Evolutionary conservation across 2,113 vertebrate genomes (phyloP).

Genomic region (Phoenicopterus ruber): DNA sequence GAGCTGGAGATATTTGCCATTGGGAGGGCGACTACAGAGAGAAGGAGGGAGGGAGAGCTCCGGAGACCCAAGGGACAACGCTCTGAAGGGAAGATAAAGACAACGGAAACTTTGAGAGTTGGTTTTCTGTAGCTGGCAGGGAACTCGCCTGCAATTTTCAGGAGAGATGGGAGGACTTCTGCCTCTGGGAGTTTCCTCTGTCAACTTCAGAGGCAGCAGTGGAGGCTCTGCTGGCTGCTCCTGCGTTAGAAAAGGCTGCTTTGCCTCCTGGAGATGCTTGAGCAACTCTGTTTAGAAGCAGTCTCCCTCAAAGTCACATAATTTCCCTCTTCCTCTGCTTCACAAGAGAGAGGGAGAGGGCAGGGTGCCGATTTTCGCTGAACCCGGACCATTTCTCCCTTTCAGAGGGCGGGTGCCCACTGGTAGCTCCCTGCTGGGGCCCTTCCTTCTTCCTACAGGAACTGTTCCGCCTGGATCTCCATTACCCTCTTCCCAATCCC

Average conservation of each 20-base stretch:
- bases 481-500: background rate
- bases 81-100: background rate
- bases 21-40: background rate
- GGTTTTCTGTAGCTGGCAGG: background rate
- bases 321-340: background rate
- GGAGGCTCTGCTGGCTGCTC: background rate
- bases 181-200: background rate
- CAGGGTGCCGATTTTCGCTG: background rate
- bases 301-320: background rate
- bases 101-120: background rate
- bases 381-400: background rate
- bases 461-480: no score
- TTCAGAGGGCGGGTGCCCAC: background rate
- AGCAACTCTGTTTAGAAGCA: background rate
- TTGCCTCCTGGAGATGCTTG: background rate
- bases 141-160: background rate
- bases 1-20: background rate
- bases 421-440: no score
- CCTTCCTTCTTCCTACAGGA: background rate
- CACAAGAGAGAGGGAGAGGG: background rate
- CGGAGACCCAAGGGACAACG: background rate
- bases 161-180: background rate
- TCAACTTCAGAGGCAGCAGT: background rate
- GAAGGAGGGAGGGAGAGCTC: background rate
- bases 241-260: background rate